Percentiles rank a stretch among this genome's conserved stretches.
phyloP scores from a whole-genome alignment of 2,113 vertebrate species.

The Suncus etruscus region DNA sequence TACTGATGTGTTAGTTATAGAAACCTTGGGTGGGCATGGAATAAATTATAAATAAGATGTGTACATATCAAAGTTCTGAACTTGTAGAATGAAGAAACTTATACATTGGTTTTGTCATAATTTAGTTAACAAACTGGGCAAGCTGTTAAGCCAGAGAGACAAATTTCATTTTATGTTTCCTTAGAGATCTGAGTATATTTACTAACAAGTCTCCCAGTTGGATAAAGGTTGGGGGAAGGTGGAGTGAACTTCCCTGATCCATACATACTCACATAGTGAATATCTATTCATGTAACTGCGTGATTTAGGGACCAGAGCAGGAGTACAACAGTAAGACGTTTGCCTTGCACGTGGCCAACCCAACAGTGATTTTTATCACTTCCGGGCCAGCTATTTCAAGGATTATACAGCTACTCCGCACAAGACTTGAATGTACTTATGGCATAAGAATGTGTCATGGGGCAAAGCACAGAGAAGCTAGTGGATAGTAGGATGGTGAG shows the following conservation, averaged over 20 bases:
- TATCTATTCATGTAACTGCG: not conserved
- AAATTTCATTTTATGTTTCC: slow-evolving; percentile 4
- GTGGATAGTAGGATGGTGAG: not conserved
- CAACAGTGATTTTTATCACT: too few relatives aligned
- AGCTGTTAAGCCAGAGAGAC: slow-evolving; percentile 30
- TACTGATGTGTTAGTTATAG: not conserved
- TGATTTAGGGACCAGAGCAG: too few relatives aligned
- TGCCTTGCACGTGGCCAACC: too few relatives aligned
- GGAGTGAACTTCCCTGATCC: not conserved
- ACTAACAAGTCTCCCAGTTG: not conserved
- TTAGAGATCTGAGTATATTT: not conserved
- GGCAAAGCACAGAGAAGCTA: not conserved
- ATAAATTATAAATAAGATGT: not conserved
- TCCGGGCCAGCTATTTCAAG: not conserved
- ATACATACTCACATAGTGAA: not conserved
- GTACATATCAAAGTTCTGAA: not conserved
- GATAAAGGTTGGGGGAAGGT: not conserved
- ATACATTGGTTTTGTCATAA: not conserved
- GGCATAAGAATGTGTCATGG: not conserved
- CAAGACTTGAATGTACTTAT: not conserved
- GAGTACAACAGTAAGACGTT: too few relatives aligned
- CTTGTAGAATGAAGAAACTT: slow-evolving; percentile 10
- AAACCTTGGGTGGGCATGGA: not conserved
- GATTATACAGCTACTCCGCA: not conserved
- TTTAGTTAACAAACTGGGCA: not conserved